phyloP scores from a whole-genome alignment of 2,888 invertebrate species.

The Andrena praecox region DNA sequence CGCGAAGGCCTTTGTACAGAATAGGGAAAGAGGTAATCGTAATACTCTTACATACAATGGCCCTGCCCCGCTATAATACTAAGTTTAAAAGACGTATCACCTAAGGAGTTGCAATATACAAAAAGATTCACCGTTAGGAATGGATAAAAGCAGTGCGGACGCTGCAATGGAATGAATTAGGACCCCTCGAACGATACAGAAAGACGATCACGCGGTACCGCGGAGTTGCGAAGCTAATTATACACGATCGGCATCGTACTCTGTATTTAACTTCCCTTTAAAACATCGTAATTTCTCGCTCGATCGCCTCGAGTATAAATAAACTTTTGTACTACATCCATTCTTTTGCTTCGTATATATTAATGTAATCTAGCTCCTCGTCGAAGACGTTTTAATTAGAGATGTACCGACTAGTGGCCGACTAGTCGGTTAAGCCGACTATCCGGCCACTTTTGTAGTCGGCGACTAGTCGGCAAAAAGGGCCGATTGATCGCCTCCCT shows the following conservation, averaged over 20 bases:
- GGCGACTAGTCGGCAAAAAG: no score
- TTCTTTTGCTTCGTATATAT: slow-evolving; percentile 15
- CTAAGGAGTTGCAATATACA: slow-evolving; percentile 37
- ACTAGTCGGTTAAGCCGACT: no score
- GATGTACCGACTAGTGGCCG: no score
- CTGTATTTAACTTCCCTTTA: neutral
- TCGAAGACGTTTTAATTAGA: slow-evolving; percentile 33
- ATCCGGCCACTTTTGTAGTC: no score
- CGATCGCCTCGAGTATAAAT: slow-evolving; percentile 5
- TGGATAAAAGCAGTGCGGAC: slow-evolving; percentile 46
- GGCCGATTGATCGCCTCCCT: no score
- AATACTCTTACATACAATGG: slow-evolving; percentile 39
- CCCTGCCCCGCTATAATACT: slow-evolving; percentile 6
- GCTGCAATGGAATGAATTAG: slow-evolving; percentile 51
- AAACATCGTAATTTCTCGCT: slow-evolving; percentile 14
- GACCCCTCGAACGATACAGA: slow-evolving; percentile 8
- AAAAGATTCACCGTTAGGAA: slow-evolving; percentile 43
- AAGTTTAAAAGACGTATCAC: slow-evolving; percentile 32
- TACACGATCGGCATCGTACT: neutral
- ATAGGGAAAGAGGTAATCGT: slow-evolving; percentile 21
- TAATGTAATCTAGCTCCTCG: slow-evolving; percentile 40
- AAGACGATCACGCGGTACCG: neutral
- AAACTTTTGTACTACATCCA: slow-evolving; percentile 39
- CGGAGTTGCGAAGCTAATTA: neutral
- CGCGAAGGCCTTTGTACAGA: slow-evolving; percentile 38